Base-by-base conservation (phyloP, 64 coral and sea anemone genomes). In the Montipora sp. region DNA sequence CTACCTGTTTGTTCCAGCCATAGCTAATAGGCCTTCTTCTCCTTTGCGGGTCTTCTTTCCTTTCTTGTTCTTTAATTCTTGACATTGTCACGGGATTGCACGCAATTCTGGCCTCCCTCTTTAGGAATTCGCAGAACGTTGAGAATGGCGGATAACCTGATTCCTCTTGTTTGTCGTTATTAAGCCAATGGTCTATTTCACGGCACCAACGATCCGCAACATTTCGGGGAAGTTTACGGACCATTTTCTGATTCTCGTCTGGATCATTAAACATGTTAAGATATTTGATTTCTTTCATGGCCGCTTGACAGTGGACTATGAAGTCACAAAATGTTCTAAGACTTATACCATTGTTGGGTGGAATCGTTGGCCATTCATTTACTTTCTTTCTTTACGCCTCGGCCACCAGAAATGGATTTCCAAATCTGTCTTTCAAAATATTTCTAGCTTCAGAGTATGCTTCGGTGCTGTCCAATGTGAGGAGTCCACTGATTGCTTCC, bases 351-450 rank as follows among this genome's bases (percentile, higher is more conserved):
- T 76, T 45, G 3, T 76, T 76, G 8, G 24, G 27, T 13, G 43
- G 74, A 47, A 76, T 76, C 8, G 23, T 14, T 3, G 74, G 74
- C 74, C 36, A 76, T 3, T 76, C 63, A 13, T 68, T 68, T 13
- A 68, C 16, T 68, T 68, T 68, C 63, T 13, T 68, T 68, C 1
- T 59, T 1, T 59, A 24, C 20, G 77, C 47, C 0, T 95, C 75
- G 3, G 93, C 93, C 1, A 95, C 88, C 4, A 86, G 43, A 51
- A 90, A 95, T 20, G 87, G 88, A 79, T 95, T 90, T 72, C 89
- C 80, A 57, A 86, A 90, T 2, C 80, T 79, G 7, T 84, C 13
- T 19, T 7, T 8, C 5, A 95, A 22, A 1, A 86, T 36, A 23
- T 53, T 51, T 48, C 74, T 90, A 19, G 70, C 88, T 90, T 90